Evolutionary conservation across 2,888 invertebrate species (phyloP), one percentile per base, ranked within the genome.

Genomic region (Drosophila meridionalis): DNA sequence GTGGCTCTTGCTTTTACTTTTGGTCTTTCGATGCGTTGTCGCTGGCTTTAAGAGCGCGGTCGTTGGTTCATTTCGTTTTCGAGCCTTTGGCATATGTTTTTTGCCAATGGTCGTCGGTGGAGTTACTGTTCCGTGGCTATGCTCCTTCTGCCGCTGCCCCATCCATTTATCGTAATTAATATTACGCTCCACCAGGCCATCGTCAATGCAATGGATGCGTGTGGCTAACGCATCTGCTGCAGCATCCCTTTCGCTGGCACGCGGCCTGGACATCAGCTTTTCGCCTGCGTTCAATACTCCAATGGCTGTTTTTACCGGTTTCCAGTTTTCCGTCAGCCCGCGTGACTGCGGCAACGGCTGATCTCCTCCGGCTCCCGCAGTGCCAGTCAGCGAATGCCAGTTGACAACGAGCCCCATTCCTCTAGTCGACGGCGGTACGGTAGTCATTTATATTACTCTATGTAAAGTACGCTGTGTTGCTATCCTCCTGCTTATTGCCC

Each of bases 1-100:
- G 9, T 53, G 48, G 20, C 28, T 61, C 78, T 83, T 89, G 60
- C 82, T 76, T 87, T 89, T 84, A 63, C 87, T 74, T 50, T 87
- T 85, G 5, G 71, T 75, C 61, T 84, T 89, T 64, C 87, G 79
- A 73, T 89, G 85, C 80, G 72, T 55, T 9, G n/a, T 40, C 5
- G n/a, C 65, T 67, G 81, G 68, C 57, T 53, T 52, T 56, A 58
- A 55, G 52, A 30, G 62, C 20, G 45, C 63, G 32, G 52, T 61
- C 45, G 70, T 53, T 47, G 60, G 48, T 43, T 61, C 50, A 34
- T 69, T 70, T 61, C 71, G 74, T 48, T 60, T 67, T 48, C 62
- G 69, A 45, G 42, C 53, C 63, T 72, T 88, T 70, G 69, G 62
- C 59, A 63, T 68, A 47, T 45, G 47, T 34, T 40, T 38, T 61